A percentile compares a stretch with the other conserved stretches of the same genome.
phyloP scores from a whole-genome alignment of 2,888 invertebrate genomes.

The Aphrophora alni region DNA sequence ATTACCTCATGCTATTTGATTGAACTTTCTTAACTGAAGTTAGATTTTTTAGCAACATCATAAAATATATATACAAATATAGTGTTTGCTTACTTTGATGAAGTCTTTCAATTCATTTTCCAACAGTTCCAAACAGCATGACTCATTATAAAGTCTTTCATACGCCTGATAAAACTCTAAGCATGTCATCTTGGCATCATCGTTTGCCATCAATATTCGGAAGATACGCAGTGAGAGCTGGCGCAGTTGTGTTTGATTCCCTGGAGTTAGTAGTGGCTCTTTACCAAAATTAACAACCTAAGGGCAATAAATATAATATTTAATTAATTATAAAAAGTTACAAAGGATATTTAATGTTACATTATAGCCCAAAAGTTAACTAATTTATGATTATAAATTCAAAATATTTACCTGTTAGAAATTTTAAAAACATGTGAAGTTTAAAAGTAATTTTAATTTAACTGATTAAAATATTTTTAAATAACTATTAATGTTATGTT shows the following conservation, averaged over 20 bases:
- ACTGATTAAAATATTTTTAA: no score
- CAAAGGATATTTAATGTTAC: no score
- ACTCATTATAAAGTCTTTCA: conserved; percentile 56
- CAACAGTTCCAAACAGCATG: conserved; percentile 57
- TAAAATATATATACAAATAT: no score
- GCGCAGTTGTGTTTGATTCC: conserved; percentile 61
- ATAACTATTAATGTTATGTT: no score
- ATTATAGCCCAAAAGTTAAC: no score
- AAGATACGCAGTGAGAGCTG: conserved; percentile 63
- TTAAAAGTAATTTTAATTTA: no score
- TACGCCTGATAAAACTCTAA: conserved; percentile 60
- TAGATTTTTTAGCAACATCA: no score
- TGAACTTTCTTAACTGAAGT: no score
- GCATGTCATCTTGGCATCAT: conserved; percentile 60
- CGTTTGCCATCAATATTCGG: conserved; percentile 65
- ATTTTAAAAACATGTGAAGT: no score
- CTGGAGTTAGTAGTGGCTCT: conserved; percentile 61
- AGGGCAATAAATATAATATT: conserved; percentile 42
- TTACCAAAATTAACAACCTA: conserved; percentile 61
- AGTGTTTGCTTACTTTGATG: conserved; percentile 58
- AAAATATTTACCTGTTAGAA: no score
- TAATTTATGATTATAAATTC: no score
- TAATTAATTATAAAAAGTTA: conserved; percentile 54
- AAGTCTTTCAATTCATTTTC: conserved; percentile 59
- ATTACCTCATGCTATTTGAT: no score